Evolutionary conservation across 2,113 vertebrate species (phyloP).

Genomic region (Dolichallabes microphthalmus): DNA sequence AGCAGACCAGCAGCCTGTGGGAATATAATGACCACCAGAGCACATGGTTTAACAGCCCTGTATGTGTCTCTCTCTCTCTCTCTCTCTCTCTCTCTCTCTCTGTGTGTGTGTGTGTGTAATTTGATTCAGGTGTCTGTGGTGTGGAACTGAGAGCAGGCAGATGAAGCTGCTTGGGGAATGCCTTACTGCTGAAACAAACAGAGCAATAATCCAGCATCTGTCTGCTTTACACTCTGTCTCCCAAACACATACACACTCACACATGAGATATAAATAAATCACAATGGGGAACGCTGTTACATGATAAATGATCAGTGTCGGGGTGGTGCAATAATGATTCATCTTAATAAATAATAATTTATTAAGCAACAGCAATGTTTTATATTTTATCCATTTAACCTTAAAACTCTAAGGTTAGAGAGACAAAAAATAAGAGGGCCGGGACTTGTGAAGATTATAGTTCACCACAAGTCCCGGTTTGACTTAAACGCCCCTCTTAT

Average conservation of each 20-base stretch:
- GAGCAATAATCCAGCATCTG: conserved; percentile 38
- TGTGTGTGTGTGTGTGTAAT: conserved; percentile 34
- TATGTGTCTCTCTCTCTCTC: too few relatives aligned
- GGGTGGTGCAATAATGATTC: neutral
- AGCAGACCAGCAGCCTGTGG: conserved; percentile 8
- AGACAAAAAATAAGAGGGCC: too few relatives aligned
- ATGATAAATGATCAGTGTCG: neutral
- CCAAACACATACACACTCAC: neutral
- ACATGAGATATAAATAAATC: neutral
- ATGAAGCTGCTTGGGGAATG: conserved; percentile 53
- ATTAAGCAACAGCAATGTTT: neutral
- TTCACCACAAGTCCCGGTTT: too few relatives aligned
- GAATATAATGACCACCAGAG: neutral
- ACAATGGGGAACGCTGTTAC: too few relatives aligned
- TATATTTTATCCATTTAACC: neutral
- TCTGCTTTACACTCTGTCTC: neutral
- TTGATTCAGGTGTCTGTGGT: conserved; percentile 61
- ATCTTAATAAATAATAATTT: too few relatives aligned
- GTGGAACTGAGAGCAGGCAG: conserved; percentile 53
- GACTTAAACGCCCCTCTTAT: too few relatives aligned
- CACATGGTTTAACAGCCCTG: conserved; percentile 17
- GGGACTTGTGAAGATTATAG: too few relatives aligned
- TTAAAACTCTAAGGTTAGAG: too few relatives aligned
- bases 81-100: too few relatives aligned
- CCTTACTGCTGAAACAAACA: conserved; percentile 34